A percentile compares a stretch with the other conserved stretches of the same genome.
phyloP scores from a whole-genome alignment of 2,888 invertebrate genomes.

The Dryomyza anilis region DNA sequence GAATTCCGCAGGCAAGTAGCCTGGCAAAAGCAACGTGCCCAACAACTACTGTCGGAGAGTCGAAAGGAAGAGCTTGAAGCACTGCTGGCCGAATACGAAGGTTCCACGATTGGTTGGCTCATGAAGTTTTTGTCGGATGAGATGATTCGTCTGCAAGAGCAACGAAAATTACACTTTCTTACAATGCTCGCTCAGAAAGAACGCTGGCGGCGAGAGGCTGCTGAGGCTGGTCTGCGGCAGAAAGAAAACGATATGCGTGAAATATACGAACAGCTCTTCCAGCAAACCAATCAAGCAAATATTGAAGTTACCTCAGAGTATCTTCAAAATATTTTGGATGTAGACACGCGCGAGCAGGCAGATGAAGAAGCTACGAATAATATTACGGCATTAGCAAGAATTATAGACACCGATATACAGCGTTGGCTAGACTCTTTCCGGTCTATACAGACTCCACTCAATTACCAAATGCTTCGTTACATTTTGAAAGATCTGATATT shows the following conservation, averaged over 20 bases:
- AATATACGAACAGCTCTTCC: conserved; percentile 82
- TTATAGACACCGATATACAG: conserved; percentile 64
- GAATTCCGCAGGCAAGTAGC: not conserved
- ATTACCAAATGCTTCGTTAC: conserved; percentile 40
- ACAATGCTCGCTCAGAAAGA: conserved; percentile 79
- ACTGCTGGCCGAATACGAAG: conserved; percentile 72
- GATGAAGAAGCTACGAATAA: conserved; percentile 65
- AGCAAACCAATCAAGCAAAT: conserved; percentile 63
- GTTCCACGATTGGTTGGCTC: conserved; percentile 72
- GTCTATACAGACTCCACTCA: conserved; percentile 45
- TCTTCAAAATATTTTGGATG: conserved; percentile 68
- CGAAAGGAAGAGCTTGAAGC: conserved; percentile 45
- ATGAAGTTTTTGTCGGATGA: conserved; percentile 81
- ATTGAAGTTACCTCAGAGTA: conserved; percentile 69
- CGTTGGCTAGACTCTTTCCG: conserved; percentile 45
- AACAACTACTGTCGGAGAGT: conserved; percentile 46
- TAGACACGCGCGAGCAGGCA: conserved; percentile 66
- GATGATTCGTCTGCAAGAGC: conserved; percentile 74
- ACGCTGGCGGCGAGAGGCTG: conserved; percentile 76
- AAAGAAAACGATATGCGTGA: conserved; percentile 73
- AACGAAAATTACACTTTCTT: conserved; percentile 79
- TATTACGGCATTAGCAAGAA: conserved; percentile 64
- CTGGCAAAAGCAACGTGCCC: not conserved
- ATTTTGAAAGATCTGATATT: conserved; percentile 41
- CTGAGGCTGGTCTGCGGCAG: conserved; percentile 79